Percentiles rank a stretch among this genome's conserved stretches.
These are phyloP conservation scores for Condylostylus longicornis DNA, from an alignment of 1,140 invertebrate genomes.

Conservation along the genomic window DNA sequence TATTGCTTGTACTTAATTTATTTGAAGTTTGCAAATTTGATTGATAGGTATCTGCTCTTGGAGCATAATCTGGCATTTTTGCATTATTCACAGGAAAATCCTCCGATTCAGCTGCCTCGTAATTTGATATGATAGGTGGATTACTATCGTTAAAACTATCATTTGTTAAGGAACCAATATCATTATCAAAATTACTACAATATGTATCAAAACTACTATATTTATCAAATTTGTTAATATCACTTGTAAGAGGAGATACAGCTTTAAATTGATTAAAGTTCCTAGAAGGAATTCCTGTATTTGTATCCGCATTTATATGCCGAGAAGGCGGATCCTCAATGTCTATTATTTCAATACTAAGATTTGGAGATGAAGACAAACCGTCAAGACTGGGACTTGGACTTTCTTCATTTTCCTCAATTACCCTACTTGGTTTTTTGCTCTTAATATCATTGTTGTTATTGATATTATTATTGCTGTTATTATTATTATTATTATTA, in stretches of 20 bases:
- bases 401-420: constrained; percentile 23
- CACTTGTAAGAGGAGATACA: too few relatives aligned
- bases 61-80: constrained; percentile 16
- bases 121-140: constrained; percentile 25
- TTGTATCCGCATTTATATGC: constrained; percentile 3
- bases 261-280: too few relatives aligned
- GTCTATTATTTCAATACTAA: constrained; percentile 26
- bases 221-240: too few relatives aligned
- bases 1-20: background rate
- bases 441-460: too few relatives aligned
- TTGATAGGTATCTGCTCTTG: constrained; percentile 18
- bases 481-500: too few relatives aligned
- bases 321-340: constrained; percentile 12
- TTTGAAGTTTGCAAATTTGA: background rate
- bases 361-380: constrained; percentile 19
- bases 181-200: background rate
- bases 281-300: constrained; percentile 1
- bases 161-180: too few relatives aligned
- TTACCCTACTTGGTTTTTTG: too few relatives aligned
- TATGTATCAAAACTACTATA: constrained; percentile 3
- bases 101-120: constrained; percentile 28
- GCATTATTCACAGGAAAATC: constrained; percentile 30
- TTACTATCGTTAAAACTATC: constrained; percentile 26
- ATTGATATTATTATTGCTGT: too few relatives aligned
- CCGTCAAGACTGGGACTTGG: constrained; percentile 17